phyloP scores from a whole-genome alignment of 2,888 invertebrate species.

The Epistrophe eligans region DNA sequence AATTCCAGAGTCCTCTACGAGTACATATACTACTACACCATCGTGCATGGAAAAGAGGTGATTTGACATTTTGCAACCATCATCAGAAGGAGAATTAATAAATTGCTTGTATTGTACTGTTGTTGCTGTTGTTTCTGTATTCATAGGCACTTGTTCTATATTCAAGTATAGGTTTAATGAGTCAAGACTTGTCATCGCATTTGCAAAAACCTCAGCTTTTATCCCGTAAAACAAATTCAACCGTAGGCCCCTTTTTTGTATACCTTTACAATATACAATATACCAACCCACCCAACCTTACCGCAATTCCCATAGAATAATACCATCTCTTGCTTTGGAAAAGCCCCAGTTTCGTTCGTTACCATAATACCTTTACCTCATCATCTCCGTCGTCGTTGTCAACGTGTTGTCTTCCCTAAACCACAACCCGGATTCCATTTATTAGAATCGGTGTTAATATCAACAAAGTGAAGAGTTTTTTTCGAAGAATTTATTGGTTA shows the following conservation, averaged over 20 bases:
- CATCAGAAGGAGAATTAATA: background rate
- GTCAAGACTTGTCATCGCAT: conserved; percentile 8
- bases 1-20: conserved; percentile 6
- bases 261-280: background rate
- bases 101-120: background rate
- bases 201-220: conserved; percentile 8
- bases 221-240: background rate
- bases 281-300: background rate
- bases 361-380: background rate
- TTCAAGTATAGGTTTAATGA: conserved; percentile 6
- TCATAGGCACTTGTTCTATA: conserved; percentile 4
- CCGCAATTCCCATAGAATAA: background rate
- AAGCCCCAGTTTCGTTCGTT: background rate
- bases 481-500: conserved; percentile 54
- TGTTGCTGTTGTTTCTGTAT: conserved; percentile 1
- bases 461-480: conserved; percentile 56
- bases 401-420: conserved; percentile 16
- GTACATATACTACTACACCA: too few relatives aligned
- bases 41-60: background rate
- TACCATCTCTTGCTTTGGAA: background rate
- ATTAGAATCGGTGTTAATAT: conserved; percentile 57
- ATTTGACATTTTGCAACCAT: conserved; percentile 21
- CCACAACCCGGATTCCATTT: conserved; percentile 45
- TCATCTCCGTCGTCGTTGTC: background rate
- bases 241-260: too few relatives aligned